Base-by-base conservation (phyloP, 1,140 invertebrate species). In the Bombus fervidus region DNA sequence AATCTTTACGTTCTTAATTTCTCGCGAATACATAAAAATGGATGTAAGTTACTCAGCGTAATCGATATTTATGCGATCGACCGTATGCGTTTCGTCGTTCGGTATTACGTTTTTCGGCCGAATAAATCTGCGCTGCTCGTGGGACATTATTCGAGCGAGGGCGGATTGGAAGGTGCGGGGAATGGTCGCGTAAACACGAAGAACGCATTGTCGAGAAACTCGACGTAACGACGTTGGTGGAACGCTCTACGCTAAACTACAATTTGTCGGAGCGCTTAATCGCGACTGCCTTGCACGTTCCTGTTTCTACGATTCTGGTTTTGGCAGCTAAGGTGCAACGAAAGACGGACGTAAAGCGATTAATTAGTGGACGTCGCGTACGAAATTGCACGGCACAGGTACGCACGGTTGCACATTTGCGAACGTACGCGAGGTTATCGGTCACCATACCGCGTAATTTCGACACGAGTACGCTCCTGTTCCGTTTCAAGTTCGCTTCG, bases 401-500 rank as follows among this genome's bases (percentile, higher is more conserved):
- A 81, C 72, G 72, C 87, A 66, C 77, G 68, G 71, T 62, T 59
- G 71, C 43, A 64, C 69, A 80, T 34, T 28, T 47, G 47, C 47
- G 47, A 47, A 47, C 47, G 18, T 22, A 22, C 69, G 69, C 76
- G 72, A 64, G 12, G 76, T 86, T 89, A 89, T 89, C 81, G 83
- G 80, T 81, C 84, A 71, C 75, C 64, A 71, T 31, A 43, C 18
- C 37, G 59, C 34, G 75, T 75, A 83, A 75, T 85, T 83, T 81
- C 77, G 43, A 71, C 81, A 59, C 72, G 18, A 53, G 47, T 8
- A 22, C 85, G 28, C 13, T 5, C 25, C 43, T 18, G 13, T 13
- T 71, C 34, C 15, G 57, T 73, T 77, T 25, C 28, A 6, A 53
- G 9, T 37, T 41, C 85, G 39, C 15, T 2, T 18, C 1, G n/a